Percentiles rank a stretch among this genome's conserved stretches.
Evolutionary conservation across 2,797 vertebrate species (phyloP).

Genomic region (Sebastiscus tertius): DNA sequence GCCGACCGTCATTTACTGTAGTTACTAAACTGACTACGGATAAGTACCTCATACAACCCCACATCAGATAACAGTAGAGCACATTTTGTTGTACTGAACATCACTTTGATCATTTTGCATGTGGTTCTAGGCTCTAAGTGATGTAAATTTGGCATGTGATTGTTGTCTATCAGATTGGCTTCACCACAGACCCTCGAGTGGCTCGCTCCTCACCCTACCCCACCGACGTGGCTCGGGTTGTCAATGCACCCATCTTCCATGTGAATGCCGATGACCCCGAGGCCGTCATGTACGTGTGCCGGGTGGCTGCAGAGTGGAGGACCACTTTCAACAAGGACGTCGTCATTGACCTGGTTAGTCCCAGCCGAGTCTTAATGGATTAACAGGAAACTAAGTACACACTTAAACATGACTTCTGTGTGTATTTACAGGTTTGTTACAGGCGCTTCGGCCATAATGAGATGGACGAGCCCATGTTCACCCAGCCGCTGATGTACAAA

Average conservation of each 20-base stretch:
- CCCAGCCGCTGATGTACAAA: constrained; percentile 94
- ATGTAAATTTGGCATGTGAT: neutral
- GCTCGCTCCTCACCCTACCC: constrained; percentile 92
- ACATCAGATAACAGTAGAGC: neutral
- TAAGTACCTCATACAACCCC: too few relatives aligned
- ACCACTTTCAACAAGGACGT: constrained; percentile 92
- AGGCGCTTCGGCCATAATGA: constrained; percentile 93
- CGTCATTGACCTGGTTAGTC: constrained; percentile 89
- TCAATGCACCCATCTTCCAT: constrained; percentile 93
- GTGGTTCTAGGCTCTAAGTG: neutral
- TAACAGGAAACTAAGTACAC: neutral
- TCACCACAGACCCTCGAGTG: constrained; percentile 92
- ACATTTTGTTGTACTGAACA: neutral
- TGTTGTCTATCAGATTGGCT: constrained; percentile 87
- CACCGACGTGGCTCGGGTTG: constrained; percentile 90
- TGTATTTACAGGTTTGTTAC: constrained; percentile 87
- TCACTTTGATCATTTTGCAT: neutral
- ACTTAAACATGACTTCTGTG: neutral
- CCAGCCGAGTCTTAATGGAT: neutral
- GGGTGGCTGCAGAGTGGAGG: constrained; percentile 91
- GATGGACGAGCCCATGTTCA: constrained; percentile 97
- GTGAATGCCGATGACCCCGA: constrained; percentile 92
- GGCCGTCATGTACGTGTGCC: constrained; percentile 91
- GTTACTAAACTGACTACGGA: too few relatives aligned
- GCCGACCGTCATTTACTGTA: too few relatives aligned